Evolutionary conservation across 2,797 vertebrate genomes (phyloP).

Genomic region (Rhinichthys osculus): DNA sequence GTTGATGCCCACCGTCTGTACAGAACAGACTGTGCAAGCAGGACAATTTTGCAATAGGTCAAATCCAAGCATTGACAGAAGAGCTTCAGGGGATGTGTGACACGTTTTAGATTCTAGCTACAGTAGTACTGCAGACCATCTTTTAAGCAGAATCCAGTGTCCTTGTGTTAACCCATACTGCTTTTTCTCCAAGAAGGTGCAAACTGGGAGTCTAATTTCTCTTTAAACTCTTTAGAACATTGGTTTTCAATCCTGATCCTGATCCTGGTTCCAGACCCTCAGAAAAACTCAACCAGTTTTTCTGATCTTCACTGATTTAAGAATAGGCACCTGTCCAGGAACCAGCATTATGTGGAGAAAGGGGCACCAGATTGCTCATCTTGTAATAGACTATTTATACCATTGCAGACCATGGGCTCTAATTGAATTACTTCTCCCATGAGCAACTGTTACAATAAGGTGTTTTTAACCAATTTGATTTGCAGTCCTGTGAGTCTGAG

Average conservation of each 20-base stretch:
- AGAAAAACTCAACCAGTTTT: background rate
- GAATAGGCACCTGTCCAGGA: background rate
- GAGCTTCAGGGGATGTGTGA: conserved; percentile 16
- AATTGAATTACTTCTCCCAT: conserved; percentile 52
- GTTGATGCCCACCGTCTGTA: conserved; percentile 20
- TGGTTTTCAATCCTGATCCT: background rate
- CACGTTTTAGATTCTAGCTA: background rate
- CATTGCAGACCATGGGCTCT: conserved; percentile 41
- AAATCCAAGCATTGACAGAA: background rate
- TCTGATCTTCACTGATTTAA: background rate
- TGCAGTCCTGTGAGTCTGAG: conserved; percentile 51
- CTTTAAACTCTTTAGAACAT: background rate
- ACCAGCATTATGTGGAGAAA: background rate
- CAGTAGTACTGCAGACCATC: background rate
- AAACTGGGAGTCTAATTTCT: background rate
- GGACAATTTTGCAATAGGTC: conserved; percentile 1
- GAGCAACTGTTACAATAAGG: conserved; percentile 53
- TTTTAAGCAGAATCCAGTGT: conserved; percentile 6
- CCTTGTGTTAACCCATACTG: background rate
- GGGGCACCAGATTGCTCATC: conserved; percentile 33
- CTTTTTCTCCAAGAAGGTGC: background rate
- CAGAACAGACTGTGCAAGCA: conserved; percentile 30
- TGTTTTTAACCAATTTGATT: conserved; percentile 61
- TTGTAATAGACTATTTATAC: conserved; percentile 39
- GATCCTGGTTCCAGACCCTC: background rate